phyloP scores from a whole-genome alignment of 2,797 vertebrate species.

The Florisuga fusca region DNA sequence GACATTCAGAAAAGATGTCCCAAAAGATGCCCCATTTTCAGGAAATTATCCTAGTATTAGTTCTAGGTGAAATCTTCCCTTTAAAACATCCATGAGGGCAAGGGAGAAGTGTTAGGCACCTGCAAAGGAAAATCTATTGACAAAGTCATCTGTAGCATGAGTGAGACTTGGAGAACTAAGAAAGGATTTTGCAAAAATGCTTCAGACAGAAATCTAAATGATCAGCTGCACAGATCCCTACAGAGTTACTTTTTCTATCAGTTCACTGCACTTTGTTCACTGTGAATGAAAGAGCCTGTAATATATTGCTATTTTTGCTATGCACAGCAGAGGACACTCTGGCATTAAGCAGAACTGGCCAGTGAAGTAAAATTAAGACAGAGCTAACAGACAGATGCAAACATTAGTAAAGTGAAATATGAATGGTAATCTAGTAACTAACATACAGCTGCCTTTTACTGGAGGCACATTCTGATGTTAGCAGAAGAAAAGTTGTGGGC shows the following conservation, averaged over 20 bases:
- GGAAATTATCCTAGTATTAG: neutral
- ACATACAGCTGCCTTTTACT: neutral
- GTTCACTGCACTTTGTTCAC: neutral
- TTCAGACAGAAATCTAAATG: neutral
- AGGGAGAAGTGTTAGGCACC: neutral
- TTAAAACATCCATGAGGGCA: neutral
- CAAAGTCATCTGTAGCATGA: neutral
- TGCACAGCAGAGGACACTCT: conserved; percentile 65
- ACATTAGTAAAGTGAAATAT: neutral
- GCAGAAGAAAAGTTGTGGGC: neutral
- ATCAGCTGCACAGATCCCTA: neutral
- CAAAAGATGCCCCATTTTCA: neutral
- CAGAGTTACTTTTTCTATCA: neutral
- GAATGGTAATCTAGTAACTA: neutral
- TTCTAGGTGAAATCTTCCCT: neutral
- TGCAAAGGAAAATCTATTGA: neutral
- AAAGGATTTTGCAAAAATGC: neutral
- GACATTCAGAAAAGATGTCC: neutral
- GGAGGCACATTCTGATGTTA: neutral
- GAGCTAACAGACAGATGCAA: neutral
- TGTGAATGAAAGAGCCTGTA: neutral
- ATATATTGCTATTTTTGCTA: conserved; percentile 22
- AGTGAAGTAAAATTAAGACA: neutral
- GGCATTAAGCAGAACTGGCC: neutral
- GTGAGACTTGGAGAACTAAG: neutral